A percentile compares a stretch with the other conserved stretches of the same genome.
phyloP scores from a whole-genome alignment of 2,888 invertebrate genomes.

The Euspilapteryx auroguttella region DNA sequence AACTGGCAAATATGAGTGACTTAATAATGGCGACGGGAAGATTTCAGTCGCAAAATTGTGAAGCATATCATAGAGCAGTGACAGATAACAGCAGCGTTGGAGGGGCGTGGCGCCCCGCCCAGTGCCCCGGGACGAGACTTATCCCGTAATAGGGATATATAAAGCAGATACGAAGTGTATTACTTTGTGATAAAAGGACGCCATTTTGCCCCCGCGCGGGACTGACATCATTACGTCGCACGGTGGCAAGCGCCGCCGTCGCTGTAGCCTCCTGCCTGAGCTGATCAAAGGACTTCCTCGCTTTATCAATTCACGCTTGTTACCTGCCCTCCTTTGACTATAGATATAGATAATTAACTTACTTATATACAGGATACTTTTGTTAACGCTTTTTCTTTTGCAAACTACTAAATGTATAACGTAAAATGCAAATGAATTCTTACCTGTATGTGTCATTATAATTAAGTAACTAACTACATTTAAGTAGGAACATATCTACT shows the following conservation, averaged over 20 bases:
- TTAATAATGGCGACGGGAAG: too few relatives aligned
- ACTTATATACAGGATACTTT: too few relatives aligned
- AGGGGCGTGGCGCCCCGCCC: conserved; percentile 55
- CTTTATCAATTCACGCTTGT: conserved; percentile 45
- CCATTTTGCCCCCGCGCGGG: conserved; percentile 51
- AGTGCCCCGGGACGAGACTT: conserved; percentile 27
- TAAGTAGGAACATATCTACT: too few relatives aligned
- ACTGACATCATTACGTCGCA: conserved; percentile 42
- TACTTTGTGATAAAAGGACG: conserved; percentile 59
- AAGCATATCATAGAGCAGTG: too few relatives aligned
- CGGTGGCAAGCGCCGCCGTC: too few relatives aligned
- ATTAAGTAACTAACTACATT: too few relatives aligned
- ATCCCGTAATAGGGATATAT: conserved; percentile 51
- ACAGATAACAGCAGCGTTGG: not conserved
- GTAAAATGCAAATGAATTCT: too few relatives aligned
- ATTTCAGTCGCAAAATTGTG: too few relatives aligned
- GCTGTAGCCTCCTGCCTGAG: conserved; percentile 31
- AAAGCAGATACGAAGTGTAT: conserved; percentile 53
- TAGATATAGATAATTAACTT: conserved; percentile 35
- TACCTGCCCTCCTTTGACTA: conserved; percentile 32
- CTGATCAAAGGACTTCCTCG: conserved; percentile 46
- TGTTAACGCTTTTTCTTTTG: too few relatives aligned
- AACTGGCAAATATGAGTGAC: too few relatives aligned
- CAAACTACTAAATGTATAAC: too few relatives aligned
- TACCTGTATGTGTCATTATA: too few relatives aligned